Evolutionary conservation across 2,888 invertebrate genomes (phyloP).

Genomic region (Dynastes hyllus): DNA sequence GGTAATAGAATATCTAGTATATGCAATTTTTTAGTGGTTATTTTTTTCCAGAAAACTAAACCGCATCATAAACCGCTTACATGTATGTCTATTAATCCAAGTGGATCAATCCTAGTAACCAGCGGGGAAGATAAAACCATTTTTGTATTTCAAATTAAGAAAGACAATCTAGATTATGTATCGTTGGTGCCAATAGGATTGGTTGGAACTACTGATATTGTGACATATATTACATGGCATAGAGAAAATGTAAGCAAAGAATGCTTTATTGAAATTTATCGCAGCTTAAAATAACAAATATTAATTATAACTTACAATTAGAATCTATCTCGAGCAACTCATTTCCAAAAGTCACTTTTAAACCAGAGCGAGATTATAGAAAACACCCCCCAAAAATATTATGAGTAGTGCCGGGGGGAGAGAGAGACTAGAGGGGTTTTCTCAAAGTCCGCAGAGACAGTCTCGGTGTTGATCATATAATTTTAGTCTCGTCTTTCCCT

Average conservation of each 20-base stretch:
- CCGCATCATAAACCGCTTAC: slow-evolving; percentile 80
- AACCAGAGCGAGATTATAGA: no score
- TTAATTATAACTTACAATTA: not conserved
- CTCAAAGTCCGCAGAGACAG: no score
- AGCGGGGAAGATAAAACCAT: slow-evolving; percentile 81
- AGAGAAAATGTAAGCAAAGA: slow-evolving; percentile 71
- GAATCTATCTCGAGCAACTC: no score
- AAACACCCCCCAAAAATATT: no score
- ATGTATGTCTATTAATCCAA: slow-evolving; percentile 76
- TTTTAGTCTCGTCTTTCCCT: no score
- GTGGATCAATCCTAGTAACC: slow-evolving; percentile 77
- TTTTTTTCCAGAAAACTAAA: slow-evolving; percentile 74
- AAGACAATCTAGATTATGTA: slow-evolving; percentile 66
- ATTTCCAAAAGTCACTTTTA: no score
- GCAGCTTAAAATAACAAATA: not conserved
- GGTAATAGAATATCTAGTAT: not conserved
- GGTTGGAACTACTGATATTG: slow-evolving; percentile 76
- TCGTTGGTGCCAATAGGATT: slow-evolving; percentile 79
- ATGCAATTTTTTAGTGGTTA: not conserved
- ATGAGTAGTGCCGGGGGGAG: no score
- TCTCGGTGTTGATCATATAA: no score
- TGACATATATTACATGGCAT: slow-evolving; percentile 82
- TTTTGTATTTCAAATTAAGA: slow-evolving; percentile 77
- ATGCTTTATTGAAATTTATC: slow-evolving; percentile 3
- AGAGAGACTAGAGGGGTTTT: no score